Conservation (phyloP, 2,113 vertebrate genomes). For the Sceloporus undulatus region DNA sequence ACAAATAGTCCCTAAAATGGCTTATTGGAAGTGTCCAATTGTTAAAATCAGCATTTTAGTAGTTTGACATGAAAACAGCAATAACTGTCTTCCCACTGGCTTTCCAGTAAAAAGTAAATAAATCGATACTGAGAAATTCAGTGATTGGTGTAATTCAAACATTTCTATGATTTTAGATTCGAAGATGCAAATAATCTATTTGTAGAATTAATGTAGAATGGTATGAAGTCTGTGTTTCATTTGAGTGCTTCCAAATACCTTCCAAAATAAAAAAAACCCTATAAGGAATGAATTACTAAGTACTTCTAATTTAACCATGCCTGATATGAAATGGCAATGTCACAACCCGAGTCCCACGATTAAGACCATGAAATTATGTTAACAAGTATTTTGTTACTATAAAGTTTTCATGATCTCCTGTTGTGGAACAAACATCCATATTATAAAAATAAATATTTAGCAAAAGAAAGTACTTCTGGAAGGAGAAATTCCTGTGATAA, state of each 20-base stretch:
- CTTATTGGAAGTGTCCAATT: slow-evolving; percentile 22
- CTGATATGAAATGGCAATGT: slow-evolving; percentile 30
- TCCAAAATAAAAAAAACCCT: slow-evolving; percentile 28
- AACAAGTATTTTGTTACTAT: slow-evolving; percentile 45
- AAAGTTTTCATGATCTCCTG: slow-evolving; percentile 42
- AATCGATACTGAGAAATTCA: slow-evolving; percentile 16
- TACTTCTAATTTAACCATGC: slow-evolving; percentile 27
- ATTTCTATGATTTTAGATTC: not conserved
- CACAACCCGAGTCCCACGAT: slow-evolving; percentile 33
- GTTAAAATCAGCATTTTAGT: not conserved
- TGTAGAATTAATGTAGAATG: not conserved
- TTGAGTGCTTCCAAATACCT: slow-evolving; percentile 43
- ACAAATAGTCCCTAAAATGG: not conserved
- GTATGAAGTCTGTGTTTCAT: not conserved
- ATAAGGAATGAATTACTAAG: not conserved
- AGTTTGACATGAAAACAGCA: slow-evolving; percentile 11
- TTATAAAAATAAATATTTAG: slow-evolving; percentile 17
- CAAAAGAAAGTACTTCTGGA: slow-evolving; percentile 10
- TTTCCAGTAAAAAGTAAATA: slow-evolving; percentile 8
- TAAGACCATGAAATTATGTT: slow-evolving; percentile 42
- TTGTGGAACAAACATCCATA: slow-evolving; percentile 24
- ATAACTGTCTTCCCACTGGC: slow-evolving; percentile 22
- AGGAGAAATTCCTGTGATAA: slow-evolving; percentile 27
- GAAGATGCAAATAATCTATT: not conserved
- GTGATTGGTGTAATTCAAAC: not conserved